Evolutionary conservation across 2,888 invertebrate genomes (phyloP).

Genomic region (Hylaea fasciaria): DNA sequence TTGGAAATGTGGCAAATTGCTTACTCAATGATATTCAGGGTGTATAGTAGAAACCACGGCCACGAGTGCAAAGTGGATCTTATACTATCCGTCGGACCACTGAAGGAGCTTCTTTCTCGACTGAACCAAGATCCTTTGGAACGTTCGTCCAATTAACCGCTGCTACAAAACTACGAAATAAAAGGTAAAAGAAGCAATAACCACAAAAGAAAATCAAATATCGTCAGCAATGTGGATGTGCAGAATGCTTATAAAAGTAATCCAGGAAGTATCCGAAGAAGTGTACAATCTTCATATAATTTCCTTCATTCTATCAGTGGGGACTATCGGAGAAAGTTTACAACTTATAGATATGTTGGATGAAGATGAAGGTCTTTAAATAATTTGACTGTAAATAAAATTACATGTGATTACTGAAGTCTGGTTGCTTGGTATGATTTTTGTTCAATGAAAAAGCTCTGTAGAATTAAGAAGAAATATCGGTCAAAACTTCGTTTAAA

Average conservation of each 20-base stretch:
- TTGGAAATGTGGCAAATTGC: constrained; percentile 81
- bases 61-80: constrained; percentile 78
- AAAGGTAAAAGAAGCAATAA: constrained; percentile 21
- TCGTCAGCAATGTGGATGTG: constrained; percentile 73
- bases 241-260: constrained; percentile 67
- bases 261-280: constrained; percentile 65
- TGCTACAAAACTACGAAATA: constrained; percentile 41
- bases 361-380: constrained; percentile 63
- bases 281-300: constrained; percentile 70
- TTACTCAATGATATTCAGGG: constrained; percentile 74
- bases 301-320: constrained; percentile 71
- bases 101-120: constrained; percentile 63
- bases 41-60: constrained; percentile 66
- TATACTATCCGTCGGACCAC: constrained; percentile 68
- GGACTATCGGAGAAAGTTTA: constrained; percentile 66
- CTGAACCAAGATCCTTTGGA: constrained; percentile 54
- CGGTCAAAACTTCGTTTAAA: too few species aligned
- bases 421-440: neutral
- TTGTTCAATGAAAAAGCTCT: too few species aligned
- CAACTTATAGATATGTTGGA: constrained; percentile 71
- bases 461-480: too few species aligned
- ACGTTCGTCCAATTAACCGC: constrained; percentile 21
- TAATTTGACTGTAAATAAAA: constrained; percentile 13
- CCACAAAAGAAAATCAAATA: constrained; percentile 23
- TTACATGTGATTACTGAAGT: constrained; percentile 2